These are phyloP conservation scores for Lepidocolaptes lacrymiger DNA, from an alignment of 2,797 vertebrate species.

Conservation along the genomic window DNA sequence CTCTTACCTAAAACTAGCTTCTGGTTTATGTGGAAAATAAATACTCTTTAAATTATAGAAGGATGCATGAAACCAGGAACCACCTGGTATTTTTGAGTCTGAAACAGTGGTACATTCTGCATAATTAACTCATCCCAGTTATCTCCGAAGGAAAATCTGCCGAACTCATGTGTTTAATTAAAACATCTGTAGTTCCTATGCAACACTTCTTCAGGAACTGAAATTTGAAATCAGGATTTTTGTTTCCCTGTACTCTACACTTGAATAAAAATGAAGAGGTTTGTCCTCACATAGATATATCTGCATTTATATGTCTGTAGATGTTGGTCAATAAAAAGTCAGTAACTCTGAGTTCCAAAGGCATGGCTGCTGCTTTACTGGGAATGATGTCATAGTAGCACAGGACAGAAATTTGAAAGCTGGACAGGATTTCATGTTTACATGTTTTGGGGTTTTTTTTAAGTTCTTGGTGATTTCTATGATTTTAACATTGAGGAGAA, in stretches of 20 bases:
- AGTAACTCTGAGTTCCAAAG: background rate
- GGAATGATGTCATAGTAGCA: background rate
- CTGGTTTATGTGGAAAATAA: background rate
- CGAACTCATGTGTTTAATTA: background rate
- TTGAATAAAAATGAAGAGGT: background rate
- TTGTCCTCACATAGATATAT: background rate
- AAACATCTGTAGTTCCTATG: background rate
- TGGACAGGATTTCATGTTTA: background rate
- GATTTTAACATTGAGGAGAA: background rate
- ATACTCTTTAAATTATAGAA: background rate
- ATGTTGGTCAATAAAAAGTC: background rate
- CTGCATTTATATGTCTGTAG: background rate
- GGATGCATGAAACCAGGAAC: background rate
- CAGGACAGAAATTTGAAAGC: background rate
- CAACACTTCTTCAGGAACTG: background rate
- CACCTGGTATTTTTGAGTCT: background rate
- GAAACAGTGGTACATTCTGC: background rate
- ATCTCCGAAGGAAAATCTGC: background rate
- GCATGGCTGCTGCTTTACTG: background rate
- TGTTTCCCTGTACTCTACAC: background rate
- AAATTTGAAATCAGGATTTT: background rate
- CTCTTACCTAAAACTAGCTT: background rate
- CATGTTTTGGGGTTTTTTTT: background rate
- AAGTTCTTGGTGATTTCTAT: background rate
- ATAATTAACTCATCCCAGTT: background rate